phyloP scores from a whole-genome alignment of 2,888 invertebrate species.

The Nemurella pictetii region DNA sequence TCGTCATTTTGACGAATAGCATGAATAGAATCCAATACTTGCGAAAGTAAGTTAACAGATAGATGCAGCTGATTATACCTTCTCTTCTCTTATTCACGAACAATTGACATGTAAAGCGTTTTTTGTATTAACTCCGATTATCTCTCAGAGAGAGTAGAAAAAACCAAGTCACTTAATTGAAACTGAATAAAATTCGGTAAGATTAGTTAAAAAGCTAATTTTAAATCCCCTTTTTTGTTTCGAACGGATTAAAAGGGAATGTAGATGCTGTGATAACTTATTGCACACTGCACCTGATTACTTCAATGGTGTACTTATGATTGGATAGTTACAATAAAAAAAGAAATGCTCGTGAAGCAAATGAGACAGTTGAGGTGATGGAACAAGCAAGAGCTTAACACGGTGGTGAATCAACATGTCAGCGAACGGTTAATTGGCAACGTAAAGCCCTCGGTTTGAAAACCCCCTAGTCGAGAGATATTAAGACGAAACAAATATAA shows the following conservation, averaged over 20 bases:
- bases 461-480: too few species aligned
- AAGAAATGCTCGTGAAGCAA: too few species aligned
- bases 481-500: too few species aligned
- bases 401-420: neutral
- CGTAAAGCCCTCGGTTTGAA: too few species aligned
- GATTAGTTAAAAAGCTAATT: neutral
- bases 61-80: neutral
- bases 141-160: neutral
- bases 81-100: neutral
- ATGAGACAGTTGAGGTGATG: too few species aligned
- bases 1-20: constrained; percentile 24
- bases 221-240: neutral
- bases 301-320: neutral
- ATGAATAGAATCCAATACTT: neutral
- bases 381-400: too few species aligned
- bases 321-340: too few species aligned
- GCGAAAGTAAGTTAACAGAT: neutral
- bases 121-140: neutral
- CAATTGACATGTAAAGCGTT: neutral
- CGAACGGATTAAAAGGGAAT: neutral
- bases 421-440: too few species aligned
- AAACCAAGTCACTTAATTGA: neutral
- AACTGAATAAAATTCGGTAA: neutral
- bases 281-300: neutral
- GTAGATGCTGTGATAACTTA: neutral